phyloP scores from a whole-genome alignment of 2,888 invertebrate genomes.

The Chymomyza procnemis region DNA sequence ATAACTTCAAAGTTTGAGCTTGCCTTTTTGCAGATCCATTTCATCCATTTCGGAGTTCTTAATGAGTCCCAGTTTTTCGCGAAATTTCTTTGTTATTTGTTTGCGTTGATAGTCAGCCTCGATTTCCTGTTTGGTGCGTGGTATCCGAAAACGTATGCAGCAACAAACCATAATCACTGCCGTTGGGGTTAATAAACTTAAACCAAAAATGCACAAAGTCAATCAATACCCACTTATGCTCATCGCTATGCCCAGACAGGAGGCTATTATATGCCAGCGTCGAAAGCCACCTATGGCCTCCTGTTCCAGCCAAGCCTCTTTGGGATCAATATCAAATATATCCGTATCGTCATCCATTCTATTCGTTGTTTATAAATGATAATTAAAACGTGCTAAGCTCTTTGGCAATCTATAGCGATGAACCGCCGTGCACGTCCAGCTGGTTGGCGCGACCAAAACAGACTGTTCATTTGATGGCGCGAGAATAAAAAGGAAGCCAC shows the following conservation, averaged over 20 bases:
- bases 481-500: conserved; percentile 22
- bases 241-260: conserved; percentile 83
- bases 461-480: conserved; percentile 45
- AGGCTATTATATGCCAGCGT: conserved; percentile 89
- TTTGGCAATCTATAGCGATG: background rate
- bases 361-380: conserved; percentile 5
- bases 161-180: conserved; percentile 92
- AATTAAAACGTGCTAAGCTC: background rate
- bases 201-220: background rate
- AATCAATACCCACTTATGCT: conserved; percentile 80
- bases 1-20: conserved; percentile 7
- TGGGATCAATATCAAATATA: conserved; percentile 73
- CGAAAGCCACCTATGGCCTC: conserved; percentile 84
- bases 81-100: conserved; percentile 89
- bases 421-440: conserved; percentile 40
- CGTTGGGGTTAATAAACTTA: background rate
- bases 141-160: conserved; percentile 93
- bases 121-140: conserved; percentile 96
- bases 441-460: conserved; percentile 46
- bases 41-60: conserved; percentile 91
- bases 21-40: conserved; percentile 79
- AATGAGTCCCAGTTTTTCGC: conserved; percentile 88
- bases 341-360: conserved; percentile 64
- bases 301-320: conserved; percentile 87
- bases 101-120: conserved; percentile 94